A percentile compares a stretch with the other conserved stretches of the same genome.
Evolutionary conservation across 2,888 invertebrate genomes (phyloP).

Genomic region (Pristionchus japonicus): DNA sequence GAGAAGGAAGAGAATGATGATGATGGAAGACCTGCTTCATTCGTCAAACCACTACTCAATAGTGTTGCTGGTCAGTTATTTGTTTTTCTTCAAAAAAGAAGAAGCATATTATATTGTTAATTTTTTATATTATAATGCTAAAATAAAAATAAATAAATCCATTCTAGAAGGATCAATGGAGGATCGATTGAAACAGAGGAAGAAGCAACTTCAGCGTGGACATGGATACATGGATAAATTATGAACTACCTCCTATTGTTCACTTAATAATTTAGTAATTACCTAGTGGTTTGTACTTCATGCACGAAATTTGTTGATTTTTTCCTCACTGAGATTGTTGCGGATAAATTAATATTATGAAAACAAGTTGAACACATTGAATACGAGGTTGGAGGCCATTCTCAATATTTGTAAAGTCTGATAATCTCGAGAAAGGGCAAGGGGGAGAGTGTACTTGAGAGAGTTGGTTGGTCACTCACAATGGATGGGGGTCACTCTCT

Average conservation of each 20-base stretch:
- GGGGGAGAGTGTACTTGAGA: neutral
- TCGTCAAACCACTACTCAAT: slow-evolving; percentile 38
- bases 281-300: neutral
- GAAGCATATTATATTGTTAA: too few relatives aligned
- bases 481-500: slow-evolving; percentile 1
- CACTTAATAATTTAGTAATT: neutral
- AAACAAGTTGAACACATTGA: neutral
- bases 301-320: neutral
- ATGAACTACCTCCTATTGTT: neutral
- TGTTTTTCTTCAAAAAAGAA: neutral
- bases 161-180: slow-evolving; percentile 57
- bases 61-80: neutral
- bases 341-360: neutral
- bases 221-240: slow-evolving; percentile 61
- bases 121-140: too few relatives aligned
- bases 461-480: neutral
- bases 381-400: neutral
- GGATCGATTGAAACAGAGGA: slow-evolving; percentile 58
- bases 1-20: slow-evolving; percentile 51
- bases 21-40: slow-evolving; percentile 44
- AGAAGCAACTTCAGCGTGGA: slow-evolving; percentile 57
- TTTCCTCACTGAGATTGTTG: neutral
- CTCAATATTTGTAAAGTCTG: neutral
- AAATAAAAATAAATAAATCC: neutral
- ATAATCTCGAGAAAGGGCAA: neutral